These are phyloP conservation scores for Anthopleura sola DNA, from an alignment of 64 coral and sea anemone species.

Conservation along the genomic window DNA sequence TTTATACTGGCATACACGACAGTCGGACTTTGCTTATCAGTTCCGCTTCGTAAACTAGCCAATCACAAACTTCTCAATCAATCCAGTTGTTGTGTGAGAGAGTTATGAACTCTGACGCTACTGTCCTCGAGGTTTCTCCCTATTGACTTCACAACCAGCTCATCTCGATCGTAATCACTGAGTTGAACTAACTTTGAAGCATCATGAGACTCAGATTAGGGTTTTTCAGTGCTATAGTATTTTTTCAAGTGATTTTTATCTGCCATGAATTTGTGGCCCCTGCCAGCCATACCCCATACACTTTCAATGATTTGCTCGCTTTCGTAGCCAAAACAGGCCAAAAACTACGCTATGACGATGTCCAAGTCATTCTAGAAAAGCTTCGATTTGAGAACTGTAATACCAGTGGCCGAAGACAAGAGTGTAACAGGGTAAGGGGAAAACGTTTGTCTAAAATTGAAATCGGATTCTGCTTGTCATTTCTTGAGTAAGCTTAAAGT, in stretches of 20 bases:
- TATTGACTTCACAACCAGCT: not conserved
- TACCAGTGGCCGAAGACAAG: not conserved
- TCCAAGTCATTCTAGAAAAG: slow-evolving; percentile 1
- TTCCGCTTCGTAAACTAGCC: not conserved
- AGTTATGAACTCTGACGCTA: not conserved
- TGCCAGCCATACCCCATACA: not conserved
- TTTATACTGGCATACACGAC: not conserved
- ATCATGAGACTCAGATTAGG: not conserved
- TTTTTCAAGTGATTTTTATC: not conserved
- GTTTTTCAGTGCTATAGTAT: not conserved
- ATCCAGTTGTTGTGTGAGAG: not conserved
- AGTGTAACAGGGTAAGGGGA: slow-evolving; percentile 18
- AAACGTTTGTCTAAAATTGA: not conserved
- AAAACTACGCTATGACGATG: not conserved
- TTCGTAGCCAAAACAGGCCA: not conserved
- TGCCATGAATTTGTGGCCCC: not conserved
- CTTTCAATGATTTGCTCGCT: not conserved
- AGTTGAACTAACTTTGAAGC: not conserved
- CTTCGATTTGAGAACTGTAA: slow-evolving; percentile 20
- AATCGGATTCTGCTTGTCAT: not conserved
- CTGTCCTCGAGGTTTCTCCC: not conserved
- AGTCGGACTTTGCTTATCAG: not conserved
- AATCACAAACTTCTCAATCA: not conserved
- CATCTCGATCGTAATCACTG: not conserved
- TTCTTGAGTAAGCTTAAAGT: not conserved